phyloP scores from a whole-genome alignment of 2,797 vertebrate species.

The Alexandromys oeconomus region DNA sequence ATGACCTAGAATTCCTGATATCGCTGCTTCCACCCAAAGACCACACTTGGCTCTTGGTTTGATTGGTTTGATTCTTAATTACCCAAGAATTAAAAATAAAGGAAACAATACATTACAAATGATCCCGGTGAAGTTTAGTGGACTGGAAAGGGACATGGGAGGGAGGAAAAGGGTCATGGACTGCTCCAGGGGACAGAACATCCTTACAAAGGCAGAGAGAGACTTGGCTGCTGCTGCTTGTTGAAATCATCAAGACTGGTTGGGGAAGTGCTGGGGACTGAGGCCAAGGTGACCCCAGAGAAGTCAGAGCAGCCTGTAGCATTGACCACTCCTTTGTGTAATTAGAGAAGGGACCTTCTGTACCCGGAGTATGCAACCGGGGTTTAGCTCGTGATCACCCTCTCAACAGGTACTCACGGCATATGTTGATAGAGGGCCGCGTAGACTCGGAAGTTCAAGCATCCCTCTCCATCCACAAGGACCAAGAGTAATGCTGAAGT shows the following conservation, averaged over 20 bases:
- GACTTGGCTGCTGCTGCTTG: not conserved
- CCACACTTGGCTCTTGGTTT: not conserved
- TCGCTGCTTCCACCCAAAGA: not conserved
- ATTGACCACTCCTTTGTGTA: not conserved
- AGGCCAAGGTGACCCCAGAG: not conserved
- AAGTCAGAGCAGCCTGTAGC: not conserved
- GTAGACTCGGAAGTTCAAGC: not conserved
- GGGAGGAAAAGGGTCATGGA: not conserved
- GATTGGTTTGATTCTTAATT: not conserved
- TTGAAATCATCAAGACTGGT: not conserved
- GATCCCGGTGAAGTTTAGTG: not conserved
- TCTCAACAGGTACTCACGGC: not conserved
- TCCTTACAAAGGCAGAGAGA: not conserved
- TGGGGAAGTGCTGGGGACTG: not conserved
- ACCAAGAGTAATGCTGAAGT: not conserved
- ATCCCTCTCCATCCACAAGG: not conserved
- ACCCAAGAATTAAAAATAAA: not conserved
- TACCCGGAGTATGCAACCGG: too few species aligned
- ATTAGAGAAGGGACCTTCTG: not conserved
- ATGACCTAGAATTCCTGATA: not conserved
- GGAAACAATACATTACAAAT: not conserved
- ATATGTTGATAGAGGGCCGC: not conserved
- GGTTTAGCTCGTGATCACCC: not conserved
- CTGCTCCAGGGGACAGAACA: not conserved
- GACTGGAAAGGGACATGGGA: not conserved